Conservation (phyloP, 2,113 vertebrate species). For the Sander lucioperca region DNA sequence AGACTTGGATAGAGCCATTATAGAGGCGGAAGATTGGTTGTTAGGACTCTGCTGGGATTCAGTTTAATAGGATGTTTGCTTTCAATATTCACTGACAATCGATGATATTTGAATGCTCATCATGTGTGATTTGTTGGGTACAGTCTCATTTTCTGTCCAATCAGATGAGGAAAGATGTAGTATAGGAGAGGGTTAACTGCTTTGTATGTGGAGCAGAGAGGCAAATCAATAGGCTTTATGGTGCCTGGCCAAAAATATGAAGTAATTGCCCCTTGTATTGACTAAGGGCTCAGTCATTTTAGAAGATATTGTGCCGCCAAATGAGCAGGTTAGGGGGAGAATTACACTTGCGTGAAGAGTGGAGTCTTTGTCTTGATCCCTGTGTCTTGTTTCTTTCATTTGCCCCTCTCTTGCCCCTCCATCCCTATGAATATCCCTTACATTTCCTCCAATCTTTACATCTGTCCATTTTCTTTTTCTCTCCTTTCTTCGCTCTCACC, state of each 20-base stretch:
- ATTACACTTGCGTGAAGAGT: conserved; percentile 21
- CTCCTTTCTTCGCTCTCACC: not conserved
- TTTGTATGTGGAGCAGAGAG: conserved; percentile 26
- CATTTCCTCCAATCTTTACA: not conserved
- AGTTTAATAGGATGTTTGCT: conserved; percentile 36
- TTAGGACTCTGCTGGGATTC: conserved; percentile 28
- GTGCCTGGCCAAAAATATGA: conserved; percentile 66
- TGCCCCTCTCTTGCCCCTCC: not conserved
- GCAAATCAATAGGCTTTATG: conserved; percentile 72
- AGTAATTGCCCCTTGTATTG: conserved; percentile 68
- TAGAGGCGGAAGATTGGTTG: conserved; percentile 21
- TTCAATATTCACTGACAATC: conserved; percentile 31
- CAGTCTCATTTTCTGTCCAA: conserved; percentile 6
- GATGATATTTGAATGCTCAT: conserved; percentile 19
- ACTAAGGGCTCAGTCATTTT: conserved; percentile 55
- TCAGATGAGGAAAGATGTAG: conserved; percentile 32
- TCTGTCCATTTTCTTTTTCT: conserved; percentile 17
- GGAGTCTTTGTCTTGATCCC: conserved; percentile 4
- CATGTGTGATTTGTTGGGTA: conserved; percentile 16
- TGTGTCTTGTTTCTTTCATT: conserved; percentile 19
- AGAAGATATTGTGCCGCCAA: conserved; percentile 49
- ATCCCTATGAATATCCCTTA: not conserved
- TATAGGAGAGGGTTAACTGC: conserved; percentile 57
- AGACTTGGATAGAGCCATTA: conserved; percentile 39
- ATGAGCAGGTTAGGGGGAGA: conserved; percentile 30